phyloP scores from a whole-genome alignment of 2,113 vertebrate genomes.

The Ophiodon elongatus region DNA sequence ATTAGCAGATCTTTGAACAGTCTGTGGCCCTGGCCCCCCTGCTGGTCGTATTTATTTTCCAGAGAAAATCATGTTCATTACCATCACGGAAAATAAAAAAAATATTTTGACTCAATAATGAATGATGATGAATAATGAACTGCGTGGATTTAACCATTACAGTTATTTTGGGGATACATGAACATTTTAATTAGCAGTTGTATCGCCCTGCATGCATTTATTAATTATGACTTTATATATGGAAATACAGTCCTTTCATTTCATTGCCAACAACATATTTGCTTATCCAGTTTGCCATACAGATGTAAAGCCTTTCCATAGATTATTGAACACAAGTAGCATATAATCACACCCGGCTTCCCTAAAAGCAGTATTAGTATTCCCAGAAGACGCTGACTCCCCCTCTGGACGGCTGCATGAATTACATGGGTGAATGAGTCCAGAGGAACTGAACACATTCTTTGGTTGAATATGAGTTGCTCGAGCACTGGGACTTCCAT shows the following conservation, averaged over 20 bases:
- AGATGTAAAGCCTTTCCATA: constrained; percentile 30
- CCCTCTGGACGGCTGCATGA: constrained; percentile 2
- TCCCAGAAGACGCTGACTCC: constrained; percentile 13
- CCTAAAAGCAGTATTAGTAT: constrained; percentile 32
- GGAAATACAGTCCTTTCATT: constrained; percentile 15
- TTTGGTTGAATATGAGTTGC: constrained; percentile 28
- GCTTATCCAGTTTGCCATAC: constrained; percentile 7
- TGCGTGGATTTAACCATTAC: constrained; percentile 45
- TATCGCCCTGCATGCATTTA: constrained; percentile 13
- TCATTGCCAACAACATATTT: constrained; percentile 3
- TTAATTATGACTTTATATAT: constrained; percentile 15
- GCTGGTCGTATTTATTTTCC: constrained; percentile 38
- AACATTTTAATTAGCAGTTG: constrained; percentile 41
- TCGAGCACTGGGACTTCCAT: constrained; percentile 3
- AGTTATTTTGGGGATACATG: constrained; percentile 27
- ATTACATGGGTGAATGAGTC: constrained; percentile 28
- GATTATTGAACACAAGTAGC: constrained; percentile 40
- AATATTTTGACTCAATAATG: constrained; percentile 29
- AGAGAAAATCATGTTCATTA: constrained; percentile 61
- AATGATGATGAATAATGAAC: constrained; percentile 62
- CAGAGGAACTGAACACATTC: constrained; percentile 15
- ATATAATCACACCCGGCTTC: constrained; percentile 14
- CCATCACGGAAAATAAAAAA: constrained; percentile 19
- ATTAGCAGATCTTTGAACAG: constrained; percentile 51
- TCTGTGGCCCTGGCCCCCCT: constrained; percentile 18